Percentiles rank a stretch among this genome's conserved stretches.
Evolutionary conservation across 2,888 invertebrate genomes (phyloP).

Genomic region (Eustalomyia histrio): DNA sequence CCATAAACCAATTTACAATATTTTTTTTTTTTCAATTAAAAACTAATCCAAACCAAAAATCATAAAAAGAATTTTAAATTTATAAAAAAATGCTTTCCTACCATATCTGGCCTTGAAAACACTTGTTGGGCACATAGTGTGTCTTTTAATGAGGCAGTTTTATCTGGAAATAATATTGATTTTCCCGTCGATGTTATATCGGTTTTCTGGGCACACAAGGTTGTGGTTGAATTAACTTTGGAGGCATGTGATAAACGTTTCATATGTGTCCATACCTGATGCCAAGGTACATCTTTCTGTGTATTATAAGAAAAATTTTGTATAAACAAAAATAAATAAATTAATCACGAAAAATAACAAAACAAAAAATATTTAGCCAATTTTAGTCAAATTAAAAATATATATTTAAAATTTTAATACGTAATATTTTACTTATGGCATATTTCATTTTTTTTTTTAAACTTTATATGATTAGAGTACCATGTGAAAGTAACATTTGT

Average conservation of each 20-base stretch:
- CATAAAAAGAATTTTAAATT: slow-evolving; percentile 3
- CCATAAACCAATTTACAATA: slow-evolving; percentile 6
- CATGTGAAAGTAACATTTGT: not conserved
- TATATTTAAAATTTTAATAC: slow-evolving; percentile 4
- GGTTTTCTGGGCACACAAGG: slow-evolving; percentile 76
- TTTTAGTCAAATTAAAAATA: slow-evolving; percentile 19
- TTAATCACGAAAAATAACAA: slow-evolving; percentile 3
- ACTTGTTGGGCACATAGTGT: slow-evolving; percentile 74
- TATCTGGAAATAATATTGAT: slow-evolving; percentile 73
- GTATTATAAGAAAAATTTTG: slow-evolving; percentile 25
- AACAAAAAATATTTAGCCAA: slow-evolving; percentile 8
- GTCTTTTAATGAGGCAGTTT: slow-evolving; percentile 74
- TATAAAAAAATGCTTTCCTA: slow-evolving; percentile 67
- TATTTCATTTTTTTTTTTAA: no score
- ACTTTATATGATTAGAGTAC: slow-evolving; percentile 23
- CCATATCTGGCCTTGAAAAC: slow-evolving; percentile 76
- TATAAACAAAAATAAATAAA: slow-evolving; percentile 12
- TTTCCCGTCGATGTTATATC: slow-evolving; percentile 72
- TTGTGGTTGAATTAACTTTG: slow-evolving; percentile 77
- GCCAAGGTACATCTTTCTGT: slow-evolving; percentile 77
- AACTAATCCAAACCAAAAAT: slow-evolving; percentile 18
- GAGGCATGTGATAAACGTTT: slow-evolving; percentile 78
- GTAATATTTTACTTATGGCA: not conserved
- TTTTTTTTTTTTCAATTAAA: not conserved
- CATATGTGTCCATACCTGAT: slow-evolving; percentile 79